A percentile compares a stretch with the other conserved stretches of the same genome.
phyloP scores from a whole-genome alignment of 2,797 vertebrate genomes.

The Falco novaeseelandiae region DNA sequence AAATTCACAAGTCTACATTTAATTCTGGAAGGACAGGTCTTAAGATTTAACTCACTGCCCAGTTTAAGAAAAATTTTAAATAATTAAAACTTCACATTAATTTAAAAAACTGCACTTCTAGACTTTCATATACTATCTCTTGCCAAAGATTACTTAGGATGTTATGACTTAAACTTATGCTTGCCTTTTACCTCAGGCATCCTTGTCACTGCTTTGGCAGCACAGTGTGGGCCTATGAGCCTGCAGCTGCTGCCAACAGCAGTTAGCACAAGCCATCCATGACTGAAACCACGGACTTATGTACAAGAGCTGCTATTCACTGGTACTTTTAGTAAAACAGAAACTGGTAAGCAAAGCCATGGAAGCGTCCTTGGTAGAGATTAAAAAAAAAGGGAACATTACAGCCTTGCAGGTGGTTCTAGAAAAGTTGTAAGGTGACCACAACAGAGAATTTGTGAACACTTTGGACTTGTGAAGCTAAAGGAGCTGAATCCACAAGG shows the following conservation, averaged over 20 bases:
- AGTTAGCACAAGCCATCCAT: rapidly evolving
- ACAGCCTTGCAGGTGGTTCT: background rate
- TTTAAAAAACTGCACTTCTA: background rate
- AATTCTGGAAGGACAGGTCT: background rate
- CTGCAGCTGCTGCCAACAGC: background rate
- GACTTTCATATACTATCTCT: background rate
- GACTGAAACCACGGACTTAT: background rate
- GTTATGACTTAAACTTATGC: background rate
- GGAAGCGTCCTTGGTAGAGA: background rate
- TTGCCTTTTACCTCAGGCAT: background rate
- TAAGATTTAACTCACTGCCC: background rate
- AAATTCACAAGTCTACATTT: background rate
- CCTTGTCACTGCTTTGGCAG: background rate
- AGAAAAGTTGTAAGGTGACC: background rate
- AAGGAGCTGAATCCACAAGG: background rate
- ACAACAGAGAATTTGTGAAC: too few relatives aligned
- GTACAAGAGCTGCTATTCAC: background rate
- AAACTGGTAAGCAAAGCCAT: background rate
- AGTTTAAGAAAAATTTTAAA: background rate
- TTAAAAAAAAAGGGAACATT: background rate
- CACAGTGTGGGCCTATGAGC: background rate
- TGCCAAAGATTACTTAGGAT: background rate
- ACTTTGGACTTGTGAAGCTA: background rate
- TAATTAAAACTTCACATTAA: background rate
- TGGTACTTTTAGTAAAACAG: background rate